Base-by-base conservation (phyloP, 1,140 invertebrate species). In the Magallana ariakensis region DNA sequence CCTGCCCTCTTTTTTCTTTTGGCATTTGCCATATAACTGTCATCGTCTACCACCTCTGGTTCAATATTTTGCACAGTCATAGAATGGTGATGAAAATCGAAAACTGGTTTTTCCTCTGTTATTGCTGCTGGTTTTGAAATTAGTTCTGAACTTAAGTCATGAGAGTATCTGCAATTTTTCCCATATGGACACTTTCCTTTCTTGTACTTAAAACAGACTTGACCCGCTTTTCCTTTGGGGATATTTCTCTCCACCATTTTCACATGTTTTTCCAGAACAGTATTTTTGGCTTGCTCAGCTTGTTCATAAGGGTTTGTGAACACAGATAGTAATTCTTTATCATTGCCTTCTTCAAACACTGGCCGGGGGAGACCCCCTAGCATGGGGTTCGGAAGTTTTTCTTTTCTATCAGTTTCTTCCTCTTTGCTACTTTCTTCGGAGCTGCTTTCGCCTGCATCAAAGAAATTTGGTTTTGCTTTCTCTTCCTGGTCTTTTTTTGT, bases 191-290 rank as follows among this genome's bases (percentile, higher is more conserved):
- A 99, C 22, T 97, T 95, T 8, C 98, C 98, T 94, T 98, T 98
- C 33, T 97, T 96, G 93, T 98, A 98, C 95, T 98, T 98, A 97
- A 97, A 98, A 93, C 98, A 99, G 58, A 98, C 97, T 94, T 98
- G 97, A 16, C 75, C 83, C 91, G 97, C 97, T 0, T 97, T 97
- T 97, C 94, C 96, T 83, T 91, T 97, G 96, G 95, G 96, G 95
- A 95, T 96, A 94, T 95, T 97, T 90, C 95, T 96, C 92, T 92
- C 93, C 26, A 97, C 97, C 97, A 99, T 98, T 96, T 98, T 98
- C 0, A 99, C 98, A 94, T 99, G 98, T 92, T 98, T 98, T 92
- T 99, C 97, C 13, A 98, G 94, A 83, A 98, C 97, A 3, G 97
- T 97, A 85, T 97, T 96, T 93, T 98, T 97, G 7, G 97, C 97